Conservation (phyloP, 2,888 invertebrate genomes). For the Cheiracanthium punctorium region DNA sequence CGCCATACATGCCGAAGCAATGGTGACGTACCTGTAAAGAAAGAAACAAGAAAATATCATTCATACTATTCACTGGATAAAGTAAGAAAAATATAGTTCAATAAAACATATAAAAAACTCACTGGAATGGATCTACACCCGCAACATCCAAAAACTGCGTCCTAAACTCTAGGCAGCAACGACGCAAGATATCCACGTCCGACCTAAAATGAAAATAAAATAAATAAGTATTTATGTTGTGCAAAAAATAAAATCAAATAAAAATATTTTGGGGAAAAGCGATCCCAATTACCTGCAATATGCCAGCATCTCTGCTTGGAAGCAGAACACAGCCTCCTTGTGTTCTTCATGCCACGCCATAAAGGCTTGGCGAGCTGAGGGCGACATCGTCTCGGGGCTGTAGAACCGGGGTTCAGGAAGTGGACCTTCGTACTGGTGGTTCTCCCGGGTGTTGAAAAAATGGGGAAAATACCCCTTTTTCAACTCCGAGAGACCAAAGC, state of each 20-base stretch:
- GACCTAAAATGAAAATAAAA: constrained; percentile 6
- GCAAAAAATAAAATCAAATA: background rate
- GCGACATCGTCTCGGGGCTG: background rate
- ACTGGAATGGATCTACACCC: background rate
- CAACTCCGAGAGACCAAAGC: background rate
- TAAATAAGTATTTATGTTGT: background rate
- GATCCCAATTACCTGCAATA: background rate
- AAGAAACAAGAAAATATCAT: background rate
- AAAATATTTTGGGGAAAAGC: background rate
- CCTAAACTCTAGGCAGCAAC: constrained; percentile 8
- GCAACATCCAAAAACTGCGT: constrained; percentile 8
- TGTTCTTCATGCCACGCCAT: background rate
- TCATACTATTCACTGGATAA: background rate
- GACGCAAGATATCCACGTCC: constrained; percentile 7
- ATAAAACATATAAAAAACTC: background rate
- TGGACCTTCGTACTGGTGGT: background rate
- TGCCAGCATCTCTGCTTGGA: constrained; percentile 24
- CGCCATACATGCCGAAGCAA: constrained; percentile 27
- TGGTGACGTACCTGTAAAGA: constrained; percentile 8
- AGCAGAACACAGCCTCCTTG: background rate
- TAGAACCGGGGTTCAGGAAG: background rate
- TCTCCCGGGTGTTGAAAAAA: background rate
- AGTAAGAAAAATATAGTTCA: too few species aligned
- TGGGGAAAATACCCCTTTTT: background rate
- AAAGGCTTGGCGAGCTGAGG: background rate